Base-by-base conservation (phyloP, 2,888 invertebrate species). In the Iselma pallidipennis region DNA sequence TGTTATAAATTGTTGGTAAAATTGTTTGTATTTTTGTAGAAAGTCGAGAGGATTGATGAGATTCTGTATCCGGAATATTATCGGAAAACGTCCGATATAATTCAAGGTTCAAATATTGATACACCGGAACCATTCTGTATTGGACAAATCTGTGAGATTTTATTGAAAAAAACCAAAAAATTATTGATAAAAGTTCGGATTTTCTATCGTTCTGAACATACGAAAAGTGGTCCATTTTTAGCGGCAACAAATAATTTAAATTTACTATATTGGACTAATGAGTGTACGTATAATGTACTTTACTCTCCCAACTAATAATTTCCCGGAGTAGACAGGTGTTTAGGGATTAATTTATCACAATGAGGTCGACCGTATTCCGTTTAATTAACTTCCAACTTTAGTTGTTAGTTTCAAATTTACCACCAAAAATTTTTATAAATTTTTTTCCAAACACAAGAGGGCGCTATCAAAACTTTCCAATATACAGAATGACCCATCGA, bases 1-100 rank as follows among this genome's bases (percentile, higher is more conserved):
- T 54, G 49, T 29, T 2, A 5, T 23, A 19, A n/a, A n/a, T n/a
- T n/a, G n/a, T n/a, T n/a, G n/a, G n/a, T n/a, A n/a, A 7, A 60
- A 67, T 69, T 49, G 33, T 69, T 2, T 10, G 1, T 23, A 4
- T 1, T 50, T 21, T 42, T 29, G 4, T 42, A 16, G 25, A 66
- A 68, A 65, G 75, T 74, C 52, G 84, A 84, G 55, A 82, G 85
- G 68, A 85, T 88, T 1, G 90, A 94, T 79, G 91, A 91, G 77
- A 85, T 87, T n/a, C 76, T 88, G 29, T 94, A 91, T 76, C 89
- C 94, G 0, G 94, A 95, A 78, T 89, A 88, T 72, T 94, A 93
- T 77, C 84, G 94, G 58, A 94, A 93, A 81, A 87, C 85, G 48
- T 85, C 86, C 12, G 89, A 89, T 66, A 85, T 84, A 66, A 78